phyloP scores from a whole-genome alignment of 2,888 invertebrate genomes.

The Drosophila lacicola region DNA sequence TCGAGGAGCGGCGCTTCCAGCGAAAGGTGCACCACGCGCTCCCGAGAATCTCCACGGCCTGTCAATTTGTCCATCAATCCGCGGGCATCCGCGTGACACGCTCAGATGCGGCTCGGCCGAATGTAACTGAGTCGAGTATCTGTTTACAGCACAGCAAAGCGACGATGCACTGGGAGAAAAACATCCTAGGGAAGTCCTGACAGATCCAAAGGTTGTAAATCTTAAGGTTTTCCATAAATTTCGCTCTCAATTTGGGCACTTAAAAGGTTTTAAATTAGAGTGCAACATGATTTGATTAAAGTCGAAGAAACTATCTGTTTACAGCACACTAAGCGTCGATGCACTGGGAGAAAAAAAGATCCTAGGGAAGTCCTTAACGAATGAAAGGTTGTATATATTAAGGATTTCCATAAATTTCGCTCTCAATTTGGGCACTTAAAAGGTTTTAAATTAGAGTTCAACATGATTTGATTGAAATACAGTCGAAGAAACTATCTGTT shows the following conservation, averaged over 20 bases:
- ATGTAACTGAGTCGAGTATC: slow-evolving; percentile 25
- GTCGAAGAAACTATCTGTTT: slow-evolving; percentile 12
- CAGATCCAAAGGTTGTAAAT: no score
- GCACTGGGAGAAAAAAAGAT: not conserved
- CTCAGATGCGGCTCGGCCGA: slow-evolving; percentile 8
- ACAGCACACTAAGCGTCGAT: slow-evolving; percentile 6
- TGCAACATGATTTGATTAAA: no score
- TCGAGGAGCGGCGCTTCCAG: slow-evolving; percentile 20
- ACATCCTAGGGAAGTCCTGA: no score
- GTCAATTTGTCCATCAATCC: slow-evolving; percentile 57
- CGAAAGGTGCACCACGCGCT: slow-evolving; percentile 27
- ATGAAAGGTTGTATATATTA: no score
- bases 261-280: no score
- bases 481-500: slow-evolving; percentile 8
- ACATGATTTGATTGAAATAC: no score
- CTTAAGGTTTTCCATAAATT: no score
- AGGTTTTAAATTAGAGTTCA: no score
- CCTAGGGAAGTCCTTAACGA: not conserved
- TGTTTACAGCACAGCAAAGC: slow-evolving; percentile 19
- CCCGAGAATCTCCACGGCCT: slow-evolving; percentile 15
- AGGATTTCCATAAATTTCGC: no score
- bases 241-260: no score
- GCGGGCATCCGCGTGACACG: slow-evolving; percentile 26
- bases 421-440: no score
- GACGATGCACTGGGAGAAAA: not conserved